Conservation (phyloP, 2,113 vertebrate genomes). For the Tringa solitaria region DNA sequence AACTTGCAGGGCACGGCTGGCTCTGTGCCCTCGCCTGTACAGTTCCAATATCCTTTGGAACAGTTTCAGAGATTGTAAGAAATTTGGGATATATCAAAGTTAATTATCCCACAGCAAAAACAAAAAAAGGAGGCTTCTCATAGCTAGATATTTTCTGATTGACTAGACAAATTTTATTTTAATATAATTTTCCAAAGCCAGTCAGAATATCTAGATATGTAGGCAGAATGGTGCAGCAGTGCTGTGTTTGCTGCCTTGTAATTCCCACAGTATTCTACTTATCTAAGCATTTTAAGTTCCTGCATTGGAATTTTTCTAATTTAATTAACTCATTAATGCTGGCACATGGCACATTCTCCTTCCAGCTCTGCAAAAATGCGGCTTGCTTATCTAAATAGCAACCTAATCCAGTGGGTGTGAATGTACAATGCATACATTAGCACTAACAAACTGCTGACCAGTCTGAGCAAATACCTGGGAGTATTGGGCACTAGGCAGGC, state of each 20-base stretch:
- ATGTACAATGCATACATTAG: neutral
- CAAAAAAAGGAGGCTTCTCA: neutral
- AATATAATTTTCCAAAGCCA: slow-evolving; percentile 6
- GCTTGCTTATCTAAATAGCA: slow-evolving; percentile 55
- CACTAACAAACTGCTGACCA: slow-evolving; percentile 36
- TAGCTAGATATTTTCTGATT: neutral
- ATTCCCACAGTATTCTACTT: slow-evolving; percentile 43
- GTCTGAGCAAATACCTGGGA: slow-evolving; percentile 20
- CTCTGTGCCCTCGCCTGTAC: neutral
- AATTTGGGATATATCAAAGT: neutral
- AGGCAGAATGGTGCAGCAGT: slow-evolving; percentile 29
- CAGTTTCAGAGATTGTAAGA: neutral
- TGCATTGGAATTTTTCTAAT: slow-evolving; percentile 73
- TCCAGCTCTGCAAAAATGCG: slow-evolving; percentile 9
- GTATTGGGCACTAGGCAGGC: neutral
- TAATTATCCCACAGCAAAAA: neutral
- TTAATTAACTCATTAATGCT: slow-evolving; percentile 76
- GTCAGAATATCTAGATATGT: neutral
- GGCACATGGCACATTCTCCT: slow-evolving; percentile 68
- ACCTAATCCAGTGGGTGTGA: slow-evolving; percentile 48
- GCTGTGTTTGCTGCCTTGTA: neutral
- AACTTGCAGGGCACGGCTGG: neutral
- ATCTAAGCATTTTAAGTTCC: slow-evolving; percentile 62
- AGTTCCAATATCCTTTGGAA: neutral
- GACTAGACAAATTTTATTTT: neutral